These are phyloP conservation scores for Chloropsis cyanopogon DNA, from an alignment of 2,113 vertebrate species.

Conservation along the genomic window DNA sequence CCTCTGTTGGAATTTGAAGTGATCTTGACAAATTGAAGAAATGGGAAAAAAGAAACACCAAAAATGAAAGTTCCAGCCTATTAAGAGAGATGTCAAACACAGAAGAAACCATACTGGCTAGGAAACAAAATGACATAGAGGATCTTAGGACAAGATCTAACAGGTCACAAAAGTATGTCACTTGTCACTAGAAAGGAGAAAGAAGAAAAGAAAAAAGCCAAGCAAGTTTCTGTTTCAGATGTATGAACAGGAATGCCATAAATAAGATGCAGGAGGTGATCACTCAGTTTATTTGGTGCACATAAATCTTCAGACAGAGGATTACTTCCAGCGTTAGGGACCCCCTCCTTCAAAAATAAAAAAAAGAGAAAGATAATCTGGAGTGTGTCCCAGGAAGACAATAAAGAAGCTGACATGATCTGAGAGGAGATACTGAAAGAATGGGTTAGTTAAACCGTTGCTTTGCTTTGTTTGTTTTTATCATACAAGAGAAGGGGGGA, in stretches of 20 bases:
- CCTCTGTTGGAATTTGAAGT: background rate
- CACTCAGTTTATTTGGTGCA: background rate
- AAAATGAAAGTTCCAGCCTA: background rate
- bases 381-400: background rate
- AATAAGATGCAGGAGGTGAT: background rate
- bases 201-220: background rate
- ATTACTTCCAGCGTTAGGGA: background rate
- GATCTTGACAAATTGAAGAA: background rate
- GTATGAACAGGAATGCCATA: background rate
- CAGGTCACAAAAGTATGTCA: background rate
- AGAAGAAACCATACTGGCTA: background rate
- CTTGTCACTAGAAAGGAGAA: background rate
- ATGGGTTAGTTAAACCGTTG: background rate
- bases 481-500: accelerated
- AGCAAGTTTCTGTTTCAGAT: background rate
- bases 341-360: background rate
- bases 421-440: background rate
- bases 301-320: background rate
- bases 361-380: background rate
- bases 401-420: background rate
- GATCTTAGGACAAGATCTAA: background rate
- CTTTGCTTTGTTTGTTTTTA: background rate
- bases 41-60: background rate
- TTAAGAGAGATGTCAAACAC: background rate
- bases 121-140: background rate